A percentile compares a stretch with the other conserved stretches of the same genome.
Evolutionary conservation across 2,797 vertebrate genomes (phyloP).

Genomic region (Notoglanidium macrostoma): DNA sequence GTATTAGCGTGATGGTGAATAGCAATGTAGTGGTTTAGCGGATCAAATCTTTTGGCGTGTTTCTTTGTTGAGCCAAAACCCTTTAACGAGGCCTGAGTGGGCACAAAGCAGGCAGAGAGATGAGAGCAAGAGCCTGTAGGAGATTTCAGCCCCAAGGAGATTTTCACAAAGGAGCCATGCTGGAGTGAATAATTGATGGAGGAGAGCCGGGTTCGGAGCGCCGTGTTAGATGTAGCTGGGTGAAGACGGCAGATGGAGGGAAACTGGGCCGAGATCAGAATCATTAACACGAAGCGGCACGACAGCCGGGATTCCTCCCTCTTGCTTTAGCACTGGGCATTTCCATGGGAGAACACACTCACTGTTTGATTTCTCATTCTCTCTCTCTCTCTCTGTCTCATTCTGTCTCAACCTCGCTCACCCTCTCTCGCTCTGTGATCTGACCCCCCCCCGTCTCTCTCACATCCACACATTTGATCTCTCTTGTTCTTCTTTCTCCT

Average conservation of each 20-base stretch:
- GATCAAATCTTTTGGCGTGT: background rate
- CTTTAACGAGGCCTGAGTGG: background rate
- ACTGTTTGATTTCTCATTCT: slow-evolving; percentile 22
- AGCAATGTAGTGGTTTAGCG: background rate
- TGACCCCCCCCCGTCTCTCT: background rate
- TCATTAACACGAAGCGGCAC: slow-evolving; percentile 27
- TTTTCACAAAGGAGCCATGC: slow-evolving; percentile 56
- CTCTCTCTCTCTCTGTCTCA: background rate
- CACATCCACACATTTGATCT: background rate
- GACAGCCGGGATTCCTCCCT: slow-evolving; percentile 39
- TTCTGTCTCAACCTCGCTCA: background rate
- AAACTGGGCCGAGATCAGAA: slow-evolving; percentile 4
- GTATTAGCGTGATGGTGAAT: background rate
- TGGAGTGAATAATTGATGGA: slow-evolving; percentile 64
- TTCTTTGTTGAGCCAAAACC: background rate
- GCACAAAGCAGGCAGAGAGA: background rate
- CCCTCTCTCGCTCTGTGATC: background rate
- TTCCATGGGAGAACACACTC: slow-evolving; percentile 18
- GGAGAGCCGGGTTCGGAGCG: background rate
- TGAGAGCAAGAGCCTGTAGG: background rate
- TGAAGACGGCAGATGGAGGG: slow-evolving; percentile 8
- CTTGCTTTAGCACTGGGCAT: slow-evolving; percentile 3
- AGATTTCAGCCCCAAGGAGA: slow-evolving; percentile 65
- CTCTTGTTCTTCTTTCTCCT: background rate
- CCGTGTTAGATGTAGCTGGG: slow-evolving; percentile 17